phyloP scores from a whole-genome alignment of 2,113 vertebrate genomes.

The Lamprotornis superbus region DNA sequence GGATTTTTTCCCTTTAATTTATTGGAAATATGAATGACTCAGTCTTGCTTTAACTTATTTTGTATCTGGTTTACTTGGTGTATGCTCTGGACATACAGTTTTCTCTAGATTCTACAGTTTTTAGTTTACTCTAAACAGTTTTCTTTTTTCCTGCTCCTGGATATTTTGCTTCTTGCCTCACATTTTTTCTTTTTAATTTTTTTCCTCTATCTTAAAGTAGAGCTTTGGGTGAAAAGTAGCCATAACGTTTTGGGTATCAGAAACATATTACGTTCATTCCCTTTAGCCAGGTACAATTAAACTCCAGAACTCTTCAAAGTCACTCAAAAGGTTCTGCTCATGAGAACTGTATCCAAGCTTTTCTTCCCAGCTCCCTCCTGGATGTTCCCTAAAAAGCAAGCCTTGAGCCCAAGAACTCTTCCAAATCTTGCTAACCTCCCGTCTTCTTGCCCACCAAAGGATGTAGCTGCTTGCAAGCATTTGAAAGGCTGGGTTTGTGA shows the following conservation, averaged over 20 bases:
- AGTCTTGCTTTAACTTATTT: not conserved
- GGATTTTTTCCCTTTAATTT: slow-evolving; percentile 26
- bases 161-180: not conserved
- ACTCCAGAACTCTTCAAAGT: not conserved
- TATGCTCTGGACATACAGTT: not conserved
- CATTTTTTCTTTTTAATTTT: not conserved
- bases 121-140: not conserved
- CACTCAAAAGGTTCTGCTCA: not conserved
- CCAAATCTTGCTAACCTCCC: not conserved
- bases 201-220: not conserved
- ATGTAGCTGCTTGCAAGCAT: not conserved
- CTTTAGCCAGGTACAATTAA: not conserved
- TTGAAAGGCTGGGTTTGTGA: not conserved
- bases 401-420: not conserved
- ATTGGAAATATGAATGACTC: slow-evolving; percentile 31
- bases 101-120: too few relatives aligned
- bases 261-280: not conserved
- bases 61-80: not conserved
- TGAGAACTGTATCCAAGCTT: not conserved
- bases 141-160: not conserved
- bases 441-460: not conserved
- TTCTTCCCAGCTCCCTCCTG: not conserved
- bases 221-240: not conserved
- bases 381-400: not conserved
- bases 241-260: not conserved